A percentile compares a stretch with the other conserved stretches of the same genome.
Conservation (phyloP, 2,797 vertebrate genomes). For the Pantherophis alleghaniensis region DNA sequence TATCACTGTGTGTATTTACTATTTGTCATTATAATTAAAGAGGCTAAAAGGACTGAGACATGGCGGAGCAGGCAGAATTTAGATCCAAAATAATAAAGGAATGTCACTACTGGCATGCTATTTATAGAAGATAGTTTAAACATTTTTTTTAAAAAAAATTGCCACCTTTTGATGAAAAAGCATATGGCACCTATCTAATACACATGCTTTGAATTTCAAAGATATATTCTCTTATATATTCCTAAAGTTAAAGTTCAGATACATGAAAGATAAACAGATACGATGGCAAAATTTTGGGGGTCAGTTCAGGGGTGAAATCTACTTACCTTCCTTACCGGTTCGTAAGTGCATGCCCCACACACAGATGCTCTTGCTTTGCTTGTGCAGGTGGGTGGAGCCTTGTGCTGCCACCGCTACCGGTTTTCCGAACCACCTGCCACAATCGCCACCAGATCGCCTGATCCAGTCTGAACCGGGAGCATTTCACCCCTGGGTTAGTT, state of each 20-base stretch:
- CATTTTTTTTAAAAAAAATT: neutral
- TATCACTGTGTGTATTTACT: neutral
- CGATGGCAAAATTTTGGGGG: too few species aligned
- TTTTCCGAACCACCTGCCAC: too few species aligned
- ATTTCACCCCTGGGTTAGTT: neutral
- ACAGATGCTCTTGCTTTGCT: too few species aligned
- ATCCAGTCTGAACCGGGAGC: too few species aligned
- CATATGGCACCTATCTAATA: neutral
- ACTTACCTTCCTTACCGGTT: too few species aligned
- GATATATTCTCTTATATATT: neutral
- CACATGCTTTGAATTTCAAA: neutral
- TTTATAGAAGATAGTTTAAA: neutral
- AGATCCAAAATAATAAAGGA: neutral
- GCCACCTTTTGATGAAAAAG: neutral
- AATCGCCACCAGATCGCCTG: too few species aligned
- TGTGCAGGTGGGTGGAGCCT: too few species aligned
- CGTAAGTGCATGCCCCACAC: too few species aligned
- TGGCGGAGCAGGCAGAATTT: neutral
- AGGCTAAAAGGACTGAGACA: neutral
- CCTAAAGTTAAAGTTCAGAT: neutral
- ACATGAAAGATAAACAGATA: neutral
- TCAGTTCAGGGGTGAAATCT: neutral
- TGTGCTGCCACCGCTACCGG: too few species aligned
- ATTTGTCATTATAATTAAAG: constrained; percentile 3
- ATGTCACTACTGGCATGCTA: neutral